A percentile compares a stretch with the other conserved stretches of the same genome.
These are phyloP conservation scores for Gambusia yucatana DNA, from an alignment of 2,797 vertebrate species.

Conservation along the genomic window DNA sequence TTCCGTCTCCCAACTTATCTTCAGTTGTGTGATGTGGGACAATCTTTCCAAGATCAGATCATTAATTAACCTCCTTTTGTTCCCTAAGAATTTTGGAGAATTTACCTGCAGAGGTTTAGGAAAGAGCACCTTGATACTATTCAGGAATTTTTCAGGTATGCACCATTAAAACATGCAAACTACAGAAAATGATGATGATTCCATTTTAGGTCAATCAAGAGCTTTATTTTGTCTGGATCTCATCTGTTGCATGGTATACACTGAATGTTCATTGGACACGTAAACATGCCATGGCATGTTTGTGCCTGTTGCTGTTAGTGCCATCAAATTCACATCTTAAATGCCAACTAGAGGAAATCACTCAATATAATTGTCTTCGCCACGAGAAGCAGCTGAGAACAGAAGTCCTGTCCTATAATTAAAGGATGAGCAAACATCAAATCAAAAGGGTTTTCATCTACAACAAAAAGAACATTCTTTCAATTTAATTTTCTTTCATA, in stretches of 20 bases:
- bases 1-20: conserved; percentile 69
- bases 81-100: conserved; percentile 26
- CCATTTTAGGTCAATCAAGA: conserved; percentile 39
- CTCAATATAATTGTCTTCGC: conserved; percentile 1
- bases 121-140: conserved; percentile 13
- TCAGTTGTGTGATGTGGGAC: conserved; percentile 70
- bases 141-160: conserved; percentile 15
- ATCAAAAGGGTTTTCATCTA: conserved; percentile 28
- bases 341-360: conserved; percentile 60
- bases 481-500: conserved; percentile 1
- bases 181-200: conserved; percentile 20
- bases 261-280: conserved; percentile 60
- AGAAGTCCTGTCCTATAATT: conserved; percentile 63
- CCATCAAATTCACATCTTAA: conserved; percentile 65
- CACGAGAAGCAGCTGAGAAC: conserved; percentile 26
- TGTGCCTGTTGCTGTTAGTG: conserved; percentile 56
- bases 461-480: conserved; percentile 43
- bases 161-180: conserved; percentile 12
- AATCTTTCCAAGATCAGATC: conserved; percentile 67
- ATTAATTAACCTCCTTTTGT: conserved; percentile 73
- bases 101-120: conserved; percentile 20
- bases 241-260: conserved; percentile 64
- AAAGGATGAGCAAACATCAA: conserved; percentile 70
- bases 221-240: conserved; percentile 46
- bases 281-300: conserved; percentile 59